Evolutionary conservation across 2,888 invertebrate genomes (phyloP), one percentile per base, ranked within the genome.

Genomic region (Hirtodrosophila duncani): DNA sequence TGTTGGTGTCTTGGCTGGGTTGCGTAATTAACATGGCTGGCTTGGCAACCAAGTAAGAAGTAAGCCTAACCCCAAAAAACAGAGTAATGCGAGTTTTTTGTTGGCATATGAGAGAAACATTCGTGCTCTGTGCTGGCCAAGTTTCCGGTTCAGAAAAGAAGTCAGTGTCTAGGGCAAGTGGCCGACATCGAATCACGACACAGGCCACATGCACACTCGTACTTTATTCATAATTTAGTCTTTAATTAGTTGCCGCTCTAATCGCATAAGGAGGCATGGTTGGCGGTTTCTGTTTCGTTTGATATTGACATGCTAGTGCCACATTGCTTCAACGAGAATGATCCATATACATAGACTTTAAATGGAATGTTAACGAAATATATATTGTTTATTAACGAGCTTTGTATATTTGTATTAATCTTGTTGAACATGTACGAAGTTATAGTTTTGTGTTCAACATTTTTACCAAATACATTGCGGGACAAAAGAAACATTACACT

Each of bases 11-110:
- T n/a, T n/a, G n/a, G n/a, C 38, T 43, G 63, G 29, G 45, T 77
- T 77, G 70, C 80, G 67, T 63, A 77, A 77, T 79, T 77, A 79
- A 80, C 77, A 70, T 77, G 77, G 60, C 51, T 57, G n/a, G n/a
- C n/a, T n/a, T n/a, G n/a, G n/a, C 58, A 63, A 50, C 52, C n/a
- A n/a, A n/a, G n/a, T n/a, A n/a, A 64, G 57, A 63, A 62, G 61
- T 53, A 34, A 18, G 29, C 27, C 30, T 63, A 67, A 63, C 45
- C 48, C 27, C 37, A 50, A 39, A 34, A 39, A 33, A 41, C 44
- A 37, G 39, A 65, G 66, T 62, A 75, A 67, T 78, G 75, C 63
- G 67, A 52, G 58, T 55, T 52, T 71, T 66, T 59, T 45, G 26
- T 18, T 66, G 46, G 74, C 70, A 70, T 70, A 75, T 70, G 67